Evolutionary conservation across 1,140 invertebrate species (phyloP).

Genomic region (Maconellicoccus hirsutus): DNA sequence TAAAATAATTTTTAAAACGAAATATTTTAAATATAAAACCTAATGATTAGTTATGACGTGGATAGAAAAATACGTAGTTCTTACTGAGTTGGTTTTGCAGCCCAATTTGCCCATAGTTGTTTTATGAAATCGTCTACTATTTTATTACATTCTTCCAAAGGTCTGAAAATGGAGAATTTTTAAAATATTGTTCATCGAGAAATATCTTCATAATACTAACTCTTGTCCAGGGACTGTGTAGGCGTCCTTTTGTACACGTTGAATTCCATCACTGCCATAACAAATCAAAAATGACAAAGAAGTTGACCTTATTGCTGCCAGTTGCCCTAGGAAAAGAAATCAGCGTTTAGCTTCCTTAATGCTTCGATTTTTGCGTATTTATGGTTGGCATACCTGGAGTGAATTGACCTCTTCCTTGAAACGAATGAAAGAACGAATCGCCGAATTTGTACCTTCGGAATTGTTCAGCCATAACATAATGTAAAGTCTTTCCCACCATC

Average conservation of each 20-base stretch:
- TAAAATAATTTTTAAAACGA: too few relatives aligned
- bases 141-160: neutral
- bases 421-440: slow-evolving; percentile 71
- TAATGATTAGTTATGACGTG: too few relatives aligned
- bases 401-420: slow-evolving; percentile 64
- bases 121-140: neutral
- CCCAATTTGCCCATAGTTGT: neutral
- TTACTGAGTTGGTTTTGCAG: too few relatives aligned
- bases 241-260: neutral
- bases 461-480: slow-evolving; percentile 46
- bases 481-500: slow-evolving; percentile 43
- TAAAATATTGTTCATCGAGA: neutral
- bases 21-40: too few relatives aligned
- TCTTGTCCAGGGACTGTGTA: neutral
- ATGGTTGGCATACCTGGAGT: slow-evolving; percentile 39
- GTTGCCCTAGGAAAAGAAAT: neutral
- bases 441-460: slow-evolving; percentile 44
- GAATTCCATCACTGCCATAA: neutral
- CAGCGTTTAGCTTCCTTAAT: too few relatives aligned
- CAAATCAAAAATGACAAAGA: neutral
- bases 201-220: neutral
- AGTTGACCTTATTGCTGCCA: neutral
- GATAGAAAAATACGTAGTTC: too few relatives aligned
- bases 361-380: neutral
- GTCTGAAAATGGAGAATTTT: neutral